These are phyloP conservation scores for Philotrypesis tridentata DNA, from an alignment of 1,140 invertebrate genomes.

Conservation along the genomic window DNA sequence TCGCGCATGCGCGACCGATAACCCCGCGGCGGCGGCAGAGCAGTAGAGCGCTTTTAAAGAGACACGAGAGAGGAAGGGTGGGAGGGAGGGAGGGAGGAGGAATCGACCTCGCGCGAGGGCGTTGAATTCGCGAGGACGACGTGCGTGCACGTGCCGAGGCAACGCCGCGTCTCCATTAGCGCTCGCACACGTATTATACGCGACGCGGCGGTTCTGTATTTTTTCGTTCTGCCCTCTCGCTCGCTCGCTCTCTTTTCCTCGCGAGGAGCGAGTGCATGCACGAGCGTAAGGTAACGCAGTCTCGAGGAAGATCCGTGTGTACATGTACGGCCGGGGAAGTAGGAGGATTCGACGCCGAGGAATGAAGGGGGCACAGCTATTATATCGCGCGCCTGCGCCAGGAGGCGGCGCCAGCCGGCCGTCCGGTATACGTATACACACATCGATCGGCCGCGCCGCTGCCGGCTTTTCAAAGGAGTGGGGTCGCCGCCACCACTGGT, in stretches of 20 bases:
- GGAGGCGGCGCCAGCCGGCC: neutral
- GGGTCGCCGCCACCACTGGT: neutral
- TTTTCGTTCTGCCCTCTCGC: no score
- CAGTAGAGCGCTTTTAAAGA: neutral
- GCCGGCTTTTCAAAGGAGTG: neutral
- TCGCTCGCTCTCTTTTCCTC: no score
- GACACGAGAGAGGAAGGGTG: neutral
- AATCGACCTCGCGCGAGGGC: neutral
- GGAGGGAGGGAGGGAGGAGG: neutral
- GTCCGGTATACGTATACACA: neutral
- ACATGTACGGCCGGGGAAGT: no score
- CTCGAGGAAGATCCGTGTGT: no score
- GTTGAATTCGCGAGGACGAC: neutral
- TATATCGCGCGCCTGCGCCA: neutral
- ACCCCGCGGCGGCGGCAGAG: neutral
- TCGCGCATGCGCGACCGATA: conserved; percentile 36
- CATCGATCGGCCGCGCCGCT: neutral
- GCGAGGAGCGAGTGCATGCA: no score
- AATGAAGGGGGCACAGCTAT: neutral
- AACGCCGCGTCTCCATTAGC: neutral
- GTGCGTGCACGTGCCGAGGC: neutral
- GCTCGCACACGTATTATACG: neutral
- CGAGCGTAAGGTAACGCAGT: no score
- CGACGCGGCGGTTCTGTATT: no score
- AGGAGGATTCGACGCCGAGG: no score